Conservation (phyloP, 1,140 invertebrate genomes). For the Ditylenchus dipsaci region DNA sequence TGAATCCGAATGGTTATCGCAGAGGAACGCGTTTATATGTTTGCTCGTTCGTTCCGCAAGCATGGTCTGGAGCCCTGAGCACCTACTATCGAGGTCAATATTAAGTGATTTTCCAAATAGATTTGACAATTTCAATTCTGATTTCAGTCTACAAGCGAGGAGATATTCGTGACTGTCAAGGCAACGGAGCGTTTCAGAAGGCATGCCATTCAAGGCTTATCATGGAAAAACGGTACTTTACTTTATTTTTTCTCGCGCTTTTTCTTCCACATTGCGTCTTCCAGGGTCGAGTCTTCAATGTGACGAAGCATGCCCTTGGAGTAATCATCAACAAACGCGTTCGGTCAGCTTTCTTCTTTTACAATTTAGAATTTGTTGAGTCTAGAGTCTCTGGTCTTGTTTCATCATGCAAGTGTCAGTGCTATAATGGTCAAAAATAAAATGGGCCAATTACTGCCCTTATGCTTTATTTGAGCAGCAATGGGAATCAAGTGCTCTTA, state of each 20-base stretch:
- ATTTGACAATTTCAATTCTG: constrained; percentile 77
- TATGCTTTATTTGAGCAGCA: no score
- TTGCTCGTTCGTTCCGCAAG: constrained; percentile 85
- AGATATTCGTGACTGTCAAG: constrained; percentile 96
- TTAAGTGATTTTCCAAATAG: constrained; percentile 71
- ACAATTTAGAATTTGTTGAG: no score
- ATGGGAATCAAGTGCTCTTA: no score
- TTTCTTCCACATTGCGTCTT: constrained; percentile 64
- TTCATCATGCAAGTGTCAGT: no score
- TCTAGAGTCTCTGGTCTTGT: no score
- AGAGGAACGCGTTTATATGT: constrained; percentile 93
- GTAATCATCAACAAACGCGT: constrained; percentile 99
- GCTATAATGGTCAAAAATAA: no score
- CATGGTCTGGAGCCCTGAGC: constrained; percentile 87
- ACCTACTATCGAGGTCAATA: constrained; percentile 67
- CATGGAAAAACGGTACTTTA: constrained; percentile 79
- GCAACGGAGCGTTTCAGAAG: constrained; percentile 97
- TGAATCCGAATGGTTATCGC: constrained; percentile 94
- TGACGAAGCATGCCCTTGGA: constrained; percentile 90
- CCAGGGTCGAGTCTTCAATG: constrained; percentile 75
- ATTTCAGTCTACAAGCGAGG: constrained; percentile 95
- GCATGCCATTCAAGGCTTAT: constrained; percentile 97
- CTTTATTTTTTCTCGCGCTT: no score
- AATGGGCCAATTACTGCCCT: no score
- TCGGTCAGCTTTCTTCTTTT: constrained; percentile 60